Evolutionary conservation across 2,113 vertebrate genomes (phyloP).

Genomic region (Atlantisia rogersi): DNA sequence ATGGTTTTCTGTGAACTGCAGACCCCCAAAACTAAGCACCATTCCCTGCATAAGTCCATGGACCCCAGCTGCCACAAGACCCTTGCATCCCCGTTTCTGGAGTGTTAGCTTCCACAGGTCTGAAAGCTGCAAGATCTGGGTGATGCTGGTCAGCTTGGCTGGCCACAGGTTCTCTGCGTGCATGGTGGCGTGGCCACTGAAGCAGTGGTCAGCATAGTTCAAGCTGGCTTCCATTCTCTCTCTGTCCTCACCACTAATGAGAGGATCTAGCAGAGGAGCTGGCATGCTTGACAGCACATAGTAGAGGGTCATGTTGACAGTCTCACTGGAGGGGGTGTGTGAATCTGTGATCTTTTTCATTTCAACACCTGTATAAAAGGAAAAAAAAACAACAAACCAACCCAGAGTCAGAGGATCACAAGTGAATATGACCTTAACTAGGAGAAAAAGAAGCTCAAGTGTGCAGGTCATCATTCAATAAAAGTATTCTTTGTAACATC

Average conservation of each 20-base stretch:
- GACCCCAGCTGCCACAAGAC: conserved; percentile 86
- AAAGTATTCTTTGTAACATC: background rate
- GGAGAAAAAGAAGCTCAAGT: background rate
- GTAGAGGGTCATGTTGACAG: conserved; percentile 94
- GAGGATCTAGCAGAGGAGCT: conserved; percentile 85
- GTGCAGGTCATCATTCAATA: fast-evolving
- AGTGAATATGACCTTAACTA: fast-evolving
- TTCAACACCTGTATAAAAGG: conserved; percentile 84
- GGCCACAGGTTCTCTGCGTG: conserved; percentile 97
- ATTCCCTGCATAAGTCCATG: conserved; percentile 94
- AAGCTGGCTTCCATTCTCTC: conserved; percentile 86
- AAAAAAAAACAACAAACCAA: background rate
- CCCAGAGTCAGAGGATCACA: background rate
- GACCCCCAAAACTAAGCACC: conserved; percentile 95
- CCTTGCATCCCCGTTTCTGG: conserved; percentile 94
- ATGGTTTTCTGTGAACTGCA: conserved; percentile 98
- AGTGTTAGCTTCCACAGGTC: conserved; percentile 93
- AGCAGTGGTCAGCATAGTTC: conserved; percentile 96
- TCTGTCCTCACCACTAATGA: conserved; percentile 78
- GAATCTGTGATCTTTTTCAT: conserved; percentile 93
- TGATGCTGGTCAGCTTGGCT: conserved; percentile 73
- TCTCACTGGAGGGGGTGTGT: conserved; percentile 89
- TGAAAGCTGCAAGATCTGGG: conserved; percentile 90
- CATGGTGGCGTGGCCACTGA: conserved; percentile 97
- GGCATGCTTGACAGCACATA: conserved; percentile 87